Percentiles rank a stretch among this genome's conserved stretches.
Evolutionary conservation across 2,797 vertebrate species (phyloP).

Genomic region (Lagorchestes hirsutus): DNA sequence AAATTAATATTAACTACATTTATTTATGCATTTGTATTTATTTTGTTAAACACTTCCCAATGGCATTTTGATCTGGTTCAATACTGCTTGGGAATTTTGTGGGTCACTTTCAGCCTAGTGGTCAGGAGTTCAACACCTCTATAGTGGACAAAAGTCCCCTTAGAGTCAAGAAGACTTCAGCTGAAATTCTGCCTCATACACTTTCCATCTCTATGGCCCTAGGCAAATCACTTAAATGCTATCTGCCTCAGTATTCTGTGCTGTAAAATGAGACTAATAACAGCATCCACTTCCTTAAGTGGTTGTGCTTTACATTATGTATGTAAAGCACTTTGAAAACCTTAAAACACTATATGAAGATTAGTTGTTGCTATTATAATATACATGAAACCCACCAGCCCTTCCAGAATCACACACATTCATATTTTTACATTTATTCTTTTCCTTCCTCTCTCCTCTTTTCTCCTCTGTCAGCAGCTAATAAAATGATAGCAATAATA

Average conservation of each 20-base stretch:
- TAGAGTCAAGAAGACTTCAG: background rate
- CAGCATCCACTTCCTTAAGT: background rate
- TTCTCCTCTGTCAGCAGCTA: background rate
- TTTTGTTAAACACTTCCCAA: background rate
- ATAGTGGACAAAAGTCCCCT: background rate
- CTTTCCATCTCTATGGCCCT: background rate
- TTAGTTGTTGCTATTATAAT: background rate
- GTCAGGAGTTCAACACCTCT: background rate
- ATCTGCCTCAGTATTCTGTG: background rate
- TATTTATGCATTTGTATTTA: background rate
- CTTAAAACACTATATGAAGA: background rate
- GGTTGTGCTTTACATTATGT: background rate
- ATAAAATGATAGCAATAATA: slow-evolving; percentile 16
- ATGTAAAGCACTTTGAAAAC: background rate
- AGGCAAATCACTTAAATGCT: background rate
- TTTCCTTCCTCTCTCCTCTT: background rate
- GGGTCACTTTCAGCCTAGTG: background rate
- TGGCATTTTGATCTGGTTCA: background rate
- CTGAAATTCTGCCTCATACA: background rate
- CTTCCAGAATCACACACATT: background rate
- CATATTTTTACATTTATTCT: background rate
- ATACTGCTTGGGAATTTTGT: background rate
- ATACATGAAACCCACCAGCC: background rate
- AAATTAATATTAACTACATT: background rate
- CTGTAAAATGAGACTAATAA: background rate